Base-by-base conservation (phyloP, 2,888 invertebrate species). In the Caenorhabditis plicata region DNA sequence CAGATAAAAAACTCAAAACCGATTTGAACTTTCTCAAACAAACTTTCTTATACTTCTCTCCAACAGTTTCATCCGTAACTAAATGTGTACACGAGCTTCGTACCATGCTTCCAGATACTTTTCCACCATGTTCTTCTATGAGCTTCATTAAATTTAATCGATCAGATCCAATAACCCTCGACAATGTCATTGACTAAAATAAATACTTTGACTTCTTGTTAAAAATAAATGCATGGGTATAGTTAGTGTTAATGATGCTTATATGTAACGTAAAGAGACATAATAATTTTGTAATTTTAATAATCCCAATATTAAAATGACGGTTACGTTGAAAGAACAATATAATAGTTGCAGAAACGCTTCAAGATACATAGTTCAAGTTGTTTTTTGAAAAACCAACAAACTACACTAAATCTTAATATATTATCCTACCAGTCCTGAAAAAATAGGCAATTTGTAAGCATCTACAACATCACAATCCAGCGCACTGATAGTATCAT, bases 31-130 rank as follows among this genome's bases (percentile, higher is more conserved):
- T n/a, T n/a, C n/a, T n/a, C n/a, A n/a, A n/a, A n/a, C n/a, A n/a
- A n/a, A n/a, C n/a, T n/a, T n/a, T 63, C 33, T 44, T 56, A 43
- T 58, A 73, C 46, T 76, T 76, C 13, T 58, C 57, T 0, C 75
- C 71, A 9, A 50, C 53, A 33, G 63, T 71, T 17, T 51, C 45
- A 25, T 70, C 65, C 2, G 66, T 55, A 3, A 76, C 51, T 17
- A 76, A 40, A 57, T 76, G 74, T 0, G 71, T 75, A 35, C 75
- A 75, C 25, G 25, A 38, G 2, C 25, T 40, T 35, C 46, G 58
- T n/a, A 42, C 43, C 76, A 76, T 75, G 15, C 64, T 64, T 13
- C 67, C 68, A 17, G 56, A 51, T 35, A 68, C 52, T 9, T 31
- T 46, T 19, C 67, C 76, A 15, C 71, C 74, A 38, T 75, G 43